Percentiles rank a stretch among this genome's conserved stretches.
Conservation (phyloP, 2,113 vertebrate species). For the Candoia aspera region DNA sequence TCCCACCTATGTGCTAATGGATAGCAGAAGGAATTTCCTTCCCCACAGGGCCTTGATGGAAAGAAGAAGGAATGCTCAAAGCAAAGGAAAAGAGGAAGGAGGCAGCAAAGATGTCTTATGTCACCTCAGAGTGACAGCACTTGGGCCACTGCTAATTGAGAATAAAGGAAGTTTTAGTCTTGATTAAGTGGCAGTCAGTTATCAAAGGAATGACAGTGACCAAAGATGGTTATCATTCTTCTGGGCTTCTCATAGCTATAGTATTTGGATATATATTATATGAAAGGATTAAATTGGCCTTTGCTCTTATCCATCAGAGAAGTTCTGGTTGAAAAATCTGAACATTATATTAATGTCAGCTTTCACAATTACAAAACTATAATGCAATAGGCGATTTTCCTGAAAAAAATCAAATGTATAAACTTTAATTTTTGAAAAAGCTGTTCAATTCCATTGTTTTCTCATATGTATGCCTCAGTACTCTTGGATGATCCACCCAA, state of each 20-base stretch:
- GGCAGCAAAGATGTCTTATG: background rate
- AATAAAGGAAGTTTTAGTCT: background rate
- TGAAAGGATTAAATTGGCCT: background rate
- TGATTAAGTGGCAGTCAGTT: background rate
- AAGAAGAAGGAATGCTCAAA: background rate
- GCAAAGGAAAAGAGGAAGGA: background rate
- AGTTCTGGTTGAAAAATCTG: background rate
- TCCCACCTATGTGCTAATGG: background rate
- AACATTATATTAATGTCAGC: too few species aligned
- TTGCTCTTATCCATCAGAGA: background rate
- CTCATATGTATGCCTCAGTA: background rate
- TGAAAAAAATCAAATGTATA: background rate
- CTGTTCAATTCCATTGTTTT: background rate
- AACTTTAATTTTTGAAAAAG: background rate
- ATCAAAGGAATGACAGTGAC: background rate
- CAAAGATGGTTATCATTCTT: background rate
- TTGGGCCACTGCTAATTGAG: background rate
- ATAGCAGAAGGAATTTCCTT: background rate
- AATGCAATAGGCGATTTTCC: background rate
- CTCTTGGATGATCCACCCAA: background rate
- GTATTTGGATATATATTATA: too few species aligned
- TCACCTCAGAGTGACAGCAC: background rate
- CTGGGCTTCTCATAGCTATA: too few species aligned
- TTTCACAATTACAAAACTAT: background rate
- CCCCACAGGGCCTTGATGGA: background rate